phyloP scores from a whole-genome alignment of 1,140 invertebrate species.

The Nylanderia fulva region DNA sequence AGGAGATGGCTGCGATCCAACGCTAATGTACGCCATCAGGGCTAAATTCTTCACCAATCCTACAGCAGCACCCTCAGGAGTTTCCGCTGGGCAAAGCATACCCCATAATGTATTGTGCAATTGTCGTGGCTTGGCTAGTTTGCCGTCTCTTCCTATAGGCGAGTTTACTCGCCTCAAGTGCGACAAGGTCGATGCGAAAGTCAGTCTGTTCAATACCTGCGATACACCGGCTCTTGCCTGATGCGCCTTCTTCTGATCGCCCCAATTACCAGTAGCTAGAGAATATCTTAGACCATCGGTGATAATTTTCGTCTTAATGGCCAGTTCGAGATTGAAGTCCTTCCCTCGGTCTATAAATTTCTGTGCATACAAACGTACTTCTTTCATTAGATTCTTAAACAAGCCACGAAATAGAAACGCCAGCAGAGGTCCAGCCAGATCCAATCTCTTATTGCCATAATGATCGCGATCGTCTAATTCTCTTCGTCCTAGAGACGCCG shows the following conservation, averaged over 20 bases:
- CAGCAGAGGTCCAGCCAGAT: slow-evolving; percentile 97
- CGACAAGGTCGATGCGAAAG: slow-evolving; percentile 98
- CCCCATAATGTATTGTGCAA: slow-evolving; percentile 99
- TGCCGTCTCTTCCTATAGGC: slow-evolving; percentile 99
- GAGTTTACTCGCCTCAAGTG: slow-evolving; percentile 99
- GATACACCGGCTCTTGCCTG: slow-evolving; percentile 97
- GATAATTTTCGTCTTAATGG: slow-evolving; percentile 99
- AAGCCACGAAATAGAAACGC: slow-evolving; percentile 98
- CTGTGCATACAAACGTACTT: slow-evolving; percentile 98
- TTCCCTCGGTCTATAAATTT: slow-evolving; percentile 99
- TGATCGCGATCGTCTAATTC: slow-evolving; percentile 99
- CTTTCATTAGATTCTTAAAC: slow-evolving; percentile 97
- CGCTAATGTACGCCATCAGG: slow-evolving; percentile 99
- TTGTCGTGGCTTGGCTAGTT: slow-evolving; percentile 98
- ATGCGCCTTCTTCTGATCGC: slow-evolving; percentile 99
- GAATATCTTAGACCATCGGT: slow-evolving; percentile 99
- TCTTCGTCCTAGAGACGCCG: slow-evolving; percentile 97
- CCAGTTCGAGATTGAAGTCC: slow-evolving; percentile 98
- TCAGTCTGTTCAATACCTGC: slow-evolving; percentile 97
- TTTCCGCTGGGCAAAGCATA: slow-evolving; percentile 99
- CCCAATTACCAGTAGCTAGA: slow-evolving; percentile 99
- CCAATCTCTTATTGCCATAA: slow-evolving; percentile 99
- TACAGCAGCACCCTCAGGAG: slow-evolving; percentile 97
- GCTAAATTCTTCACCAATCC: slow-evolving; percentile 99
- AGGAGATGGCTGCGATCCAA: slow-evolving; percentile 98